Percentiles rank a stretch among this genome's conserved stretches.
Evolutionary conservation across 2,888 invertebrate genomes (phyloP).

Genomic region (Drosophila paranaensis): DNA sequence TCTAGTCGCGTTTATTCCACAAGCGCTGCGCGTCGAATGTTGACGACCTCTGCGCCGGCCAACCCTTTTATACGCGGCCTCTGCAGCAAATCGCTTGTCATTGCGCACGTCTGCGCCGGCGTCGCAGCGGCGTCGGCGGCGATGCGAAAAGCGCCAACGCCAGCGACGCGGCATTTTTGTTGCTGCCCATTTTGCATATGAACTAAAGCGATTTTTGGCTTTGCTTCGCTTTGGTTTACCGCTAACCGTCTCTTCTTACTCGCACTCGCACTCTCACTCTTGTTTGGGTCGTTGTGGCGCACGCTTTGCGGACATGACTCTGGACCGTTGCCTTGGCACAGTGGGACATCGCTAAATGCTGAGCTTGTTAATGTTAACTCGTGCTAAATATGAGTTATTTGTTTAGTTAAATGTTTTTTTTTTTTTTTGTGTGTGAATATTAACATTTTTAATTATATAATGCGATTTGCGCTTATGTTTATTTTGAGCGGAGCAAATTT

Average conservation of each 20-base stretch:
- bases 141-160: slow-evolving; percentile 56
- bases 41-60: slow-evolving; percentile 57
- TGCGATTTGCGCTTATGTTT: too few relatives aligned
- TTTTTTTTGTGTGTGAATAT: too few relatives aligned
- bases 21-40: slow-evolving; percentile 65
- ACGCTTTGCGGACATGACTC: slow-evolving; percentile 39
- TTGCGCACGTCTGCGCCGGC: slow-evolving; percentile 26
- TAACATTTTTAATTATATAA: too few relatives aligned
- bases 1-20: slow-evolving; percentile 45
- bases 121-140: slow-evolving; percentile 39
- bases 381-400: background rate
- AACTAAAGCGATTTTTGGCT: slow-evolving; percentile 43
- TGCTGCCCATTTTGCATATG: slow-evolving; percentile 54
- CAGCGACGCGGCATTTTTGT: slow-evolving; percentile 12
- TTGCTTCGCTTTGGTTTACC: slow-evolving; percentile 43
- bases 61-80: slow-evolving; percentile 76
- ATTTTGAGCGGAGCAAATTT: too few relatives aligned
- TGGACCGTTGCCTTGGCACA: slow-evolving; percentile 39
- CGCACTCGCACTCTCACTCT: slow-evolving; percentile 43
- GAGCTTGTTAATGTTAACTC: background rate
- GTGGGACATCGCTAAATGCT: slow-evolving; percentile 14
- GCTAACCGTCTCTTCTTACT: slow-evolving; percentile 33
- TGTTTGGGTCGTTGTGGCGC: slow-evolving; percentile 15
- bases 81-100: slow-evolving; percentile 40
- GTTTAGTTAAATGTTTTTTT: background rate